Conservation (phyloP, 2,888 invertebrate genomes). For the Ferrisia virgata region DNA sequence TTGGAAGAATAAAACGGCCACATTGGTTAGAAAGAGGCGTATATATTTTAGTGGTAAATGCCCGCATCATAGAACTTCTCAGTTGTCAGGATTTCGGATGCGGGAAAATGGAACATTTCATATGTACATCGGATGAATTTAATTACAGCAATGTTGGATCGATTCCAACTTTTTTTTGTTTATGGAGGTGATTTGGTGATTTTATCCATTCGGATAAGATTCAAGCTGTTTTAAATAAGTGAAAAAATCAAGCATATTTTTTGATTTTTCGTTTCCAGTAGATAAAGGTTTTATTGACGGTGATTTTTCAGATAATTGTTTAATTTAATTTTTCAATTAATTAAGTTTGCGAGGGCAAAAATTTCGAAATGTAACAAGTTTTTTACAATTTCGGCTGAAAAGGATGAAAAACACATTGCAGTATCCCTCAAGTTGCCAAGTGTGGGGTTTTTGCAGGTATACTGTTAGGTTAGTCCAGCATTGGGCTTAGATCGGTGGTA, state of each 20-base stretch:
- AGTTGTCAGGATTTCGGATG: neutral
- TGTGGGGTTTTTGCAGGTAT: too few species aligned
- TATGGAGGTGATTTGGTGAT: neutral
- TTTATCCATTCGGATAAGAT: neutral
- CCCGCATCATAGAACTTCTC: neutral
- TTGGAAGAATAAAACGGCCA: neutral
- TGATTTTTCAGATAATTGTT: too few species aligned
- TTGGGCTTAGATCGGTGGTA: too few species aligned
- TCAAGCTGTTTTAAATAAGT: neutral
- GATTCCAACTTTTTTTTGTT: neutral
- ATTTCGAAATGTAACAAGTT: too few species aligned
- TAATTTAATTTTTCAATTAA: too few species aligned
- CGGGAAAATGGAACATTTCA: neutral
- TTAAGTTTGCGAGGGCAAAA: too few species aligned
- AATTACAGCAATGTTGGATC: neutral
- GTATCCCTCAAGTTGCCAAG: too few species aligned
- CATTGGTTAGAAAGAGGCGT: neutral
- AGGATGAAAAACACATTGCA: too few species aligned
- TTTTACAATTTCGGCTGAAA: too few species aligned
- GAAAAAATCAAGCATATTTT: neutral
- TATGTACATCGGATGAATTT: constrained; percentile 1
- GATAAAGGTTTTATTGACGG: too few species aligned
- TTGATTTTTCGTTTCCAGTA: neutral
- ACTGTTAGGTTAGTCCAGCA: too few species aligned
- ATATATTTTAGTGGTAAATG: neutral